phyloP scores from a whole-genome alignment of 2,113 vertebrate species.

The Menura novaehollandiae region DNA sequence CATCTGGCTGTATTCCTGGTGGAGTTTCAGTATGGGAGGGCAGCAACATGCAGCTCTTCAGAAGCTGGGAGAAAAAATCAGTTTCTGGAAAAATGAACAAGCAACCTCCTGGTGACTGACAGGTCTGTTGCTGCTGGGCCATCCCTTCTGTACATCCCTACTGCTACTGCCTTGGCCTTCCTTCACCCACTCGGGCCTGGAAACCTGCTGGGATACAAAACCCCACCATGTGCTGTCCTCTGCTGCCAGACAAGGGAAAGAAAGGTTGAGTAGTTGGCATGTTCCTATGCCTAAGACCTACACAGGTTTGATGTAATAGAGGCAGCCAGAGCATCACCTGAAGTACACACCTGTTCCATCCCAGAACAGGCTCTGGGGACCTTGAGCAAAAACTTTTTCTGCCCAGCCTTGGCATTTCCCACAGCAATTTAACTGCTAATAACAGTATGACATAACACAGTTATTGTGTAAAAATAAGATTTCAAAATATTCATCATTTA shows the following conservation, averaged over 20 bases:
- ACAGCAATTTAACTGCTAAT: background rate
- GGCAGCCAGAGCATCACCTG: too few species aligned
- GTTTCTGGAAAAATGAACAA: background rate
- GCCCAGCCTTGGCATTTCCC: background rate
- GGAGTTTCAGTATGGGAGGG: background rate
- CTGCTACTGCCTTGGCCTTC: background rate
- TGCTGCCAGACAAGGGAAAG: background rate
- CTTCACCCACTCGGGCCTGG: background rate
- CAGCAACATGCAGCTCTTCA: background rate
- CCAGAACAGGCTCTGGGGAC: background rate
- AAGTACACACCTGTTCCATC: accelerated
- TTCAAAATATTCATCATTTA: background rate
- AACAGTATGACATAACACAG: background rate
- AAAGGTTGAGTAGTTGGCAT: background rate
- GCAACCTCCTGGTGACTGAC: background rate
- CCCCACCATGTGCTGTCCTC: background rate
- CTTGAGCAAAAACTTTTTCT: background rate
- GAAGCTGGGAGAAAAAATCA: background rate
- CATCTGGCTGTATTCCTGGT: background rate
- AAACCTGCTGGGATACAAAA: background rate
- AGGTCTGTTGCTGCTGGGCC: background rate
- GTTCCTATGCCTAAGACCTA: background rate
- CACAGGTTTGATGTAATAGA: background rate
- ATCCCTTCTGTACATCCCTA: background rate
- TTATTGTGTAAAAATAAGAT: background rate